A percentile compares a stretch with the other conserved stretches of the same genome.
Evolutionary conservation across 2,113 vertebrate species (phyloP).

Genomic region (Camelus bactrianus): DNA sequence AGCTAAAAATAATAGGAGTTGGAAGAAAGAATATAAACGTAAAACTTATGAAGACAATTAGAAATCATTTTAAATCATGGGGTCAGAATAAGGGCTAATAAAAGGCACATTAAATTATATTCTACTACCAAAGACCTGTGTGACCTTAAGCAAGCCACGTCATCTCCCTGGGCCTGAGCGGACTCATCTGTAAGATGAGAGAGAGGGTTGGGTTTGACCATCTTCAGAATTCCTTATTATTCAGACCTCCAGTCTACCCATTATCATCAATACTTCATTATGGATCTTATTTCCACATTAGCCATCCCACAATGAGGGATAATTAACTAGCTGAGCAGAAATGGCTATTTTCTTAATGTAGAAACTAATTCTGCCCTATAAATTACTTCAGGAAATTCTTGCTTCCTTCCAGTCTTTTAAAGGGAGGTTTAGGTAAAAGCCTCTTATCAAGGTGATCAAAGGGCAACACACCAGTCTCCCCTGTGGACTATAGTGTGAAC

Average conservation of each 20-base stretch:
- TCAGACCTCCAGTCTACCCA: not conserved
- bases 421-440: not conserved
- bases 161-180: not conserved
- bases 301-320: not conserved
- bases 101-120: not conserved
- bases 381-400: slow-evolving; percentile 13
- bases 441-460: not conserved
- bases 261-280: not conserved
- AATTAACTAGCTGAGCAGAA: slow-evolving; percentile 5
- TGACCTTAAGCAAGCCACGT: not conserved
- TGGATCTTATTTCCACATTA: not conserved
- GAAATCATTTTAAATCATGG: slow-evolving; percentile 1
- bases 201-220: not conserved
- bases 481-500: not conserved
- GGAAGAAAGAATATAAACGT: not conserved
- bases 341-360: not conserved
- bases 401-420: slow-evolving; percentile 16
- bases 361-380: not conserved
- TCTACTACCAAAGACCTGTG: not conserved
- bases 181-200: not conserved
- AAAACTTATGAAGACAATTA: not conserved
- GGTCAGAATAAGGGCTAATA: not conserved
- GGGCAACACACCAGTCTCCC: not conserved
- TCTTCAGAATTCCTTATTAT: not conserved
- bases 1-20: slow-evolving; percentile 1